Percentiles rank a stretch among this genome's conserved stretches.
These are phyloP conservation scores for Sternotherus odoratus DNA, from an alignment of 2,797 vertebrate species.

Conservation along the genomic window DNA sequence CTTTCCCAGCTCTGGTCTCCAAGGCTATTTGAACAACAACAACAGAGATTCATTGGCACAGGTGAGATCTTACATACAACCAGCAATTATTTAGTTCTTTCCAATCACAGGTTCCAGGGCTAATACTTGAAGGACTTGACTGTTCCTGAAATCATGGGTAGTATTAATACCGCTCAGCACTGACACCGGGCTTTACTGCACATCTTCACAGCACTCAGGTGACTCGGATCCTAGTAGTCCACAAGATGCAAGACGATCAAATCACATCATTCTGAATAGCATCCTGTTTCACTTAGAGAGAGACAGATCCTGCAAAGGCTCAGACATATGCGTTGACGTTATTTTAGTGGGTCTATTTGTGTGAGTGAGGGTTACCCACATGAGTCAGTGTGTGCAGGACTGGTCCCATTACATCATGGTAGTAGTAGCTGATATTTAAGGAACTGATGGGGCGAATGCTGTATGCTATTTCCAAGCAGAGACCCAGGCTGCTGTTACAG, in stretches of 20 bases:
- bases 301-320: background rate
- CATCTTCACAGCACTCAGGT: background rate
- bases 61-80: background rate
- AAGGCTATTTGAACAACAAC: background rate
- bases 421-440: background rate
- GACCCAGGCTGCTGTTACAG: background rate
- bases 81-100: background rate
- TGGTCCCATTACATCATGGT: background rate
- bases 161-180: background rate
- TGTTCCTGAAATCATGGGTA: background rate
- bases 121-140: background rate
- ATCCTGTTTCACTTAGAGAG: background rate
- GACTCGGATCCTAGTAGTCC: background rate
- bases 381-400: background rate
- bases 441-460: background rate
- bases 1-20: background rate
- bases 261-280: background rate
- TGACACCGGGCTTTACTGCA: background rate
- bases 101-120: background rate
- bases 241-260: background rate
- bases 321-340: background rate
- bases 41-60: background rate
- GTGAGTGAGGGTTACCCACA: background rate
- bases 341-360: background rate
- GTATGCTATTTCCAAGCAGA: background rate